Base-by-base conservation (phyloP, 2,888 invertebrate genomes). In the Cynaeus angustus region DNA sequence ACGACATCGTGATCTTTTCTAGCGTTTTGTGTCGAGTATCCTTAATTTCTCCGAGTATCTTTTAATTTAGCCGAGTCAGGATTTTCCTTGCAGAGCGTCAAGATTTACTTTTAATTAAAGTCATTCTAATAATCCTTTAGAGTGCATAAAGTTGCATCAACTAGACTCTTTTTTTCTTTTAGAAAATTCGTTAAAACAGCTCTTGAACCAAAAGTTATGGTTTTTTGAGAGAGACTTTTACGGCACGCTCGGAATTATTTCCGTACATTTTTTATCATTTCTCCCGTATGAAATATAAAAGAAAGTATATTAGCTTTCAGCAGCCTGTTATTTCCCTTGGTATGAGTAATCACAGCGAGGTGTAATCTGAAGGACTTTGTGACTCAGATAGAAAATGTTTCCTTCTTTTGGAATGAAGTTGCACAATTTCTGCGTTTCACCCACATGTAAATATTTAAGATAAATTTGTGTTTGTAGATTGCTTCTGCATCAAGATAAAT, bases 321-420 rank as follows among this genome's bases (percentile, higher is more conserved):
- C 53, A 65, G 45, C 28, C 28, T 66, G 67, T 67, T 59, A 67
- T 67, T 67, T 67, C 67, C 67, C 67, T 52, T 67, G 67, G 67
- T 67, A 67, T 67, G 59, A 67, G 67, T 67, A 67, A 59, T 50
- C 67, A 53, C 53, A 33, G 21, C 58, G 41, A 67, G 53, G 67
- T 52, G 59, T 59, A 67, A 59, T 67, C 45, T 59, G 59, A 59
- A 67, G 59, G 53, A 65, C 62, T 59, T 59, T 59, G 45, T 46
- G 45, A 59, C 45, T 59, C 45, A n/a, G 16, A 50, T 26, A 56
- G 43, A 41, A 33, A 45, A 21, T 38, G 48, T 50, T 6, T 33
- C 10, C 61, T 13, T 41, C 21, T 59, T 59, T 50, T n/a, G 10
- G 7, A 61, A 61, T 61, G n/a, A n/a, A n/a, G n/a, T 33, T 48